These are phyloP conservation scores for Acanthopagrus latus DNA, from an alignment of 2,797 vertebrate species.

Conservation along the genomic window DNA sequence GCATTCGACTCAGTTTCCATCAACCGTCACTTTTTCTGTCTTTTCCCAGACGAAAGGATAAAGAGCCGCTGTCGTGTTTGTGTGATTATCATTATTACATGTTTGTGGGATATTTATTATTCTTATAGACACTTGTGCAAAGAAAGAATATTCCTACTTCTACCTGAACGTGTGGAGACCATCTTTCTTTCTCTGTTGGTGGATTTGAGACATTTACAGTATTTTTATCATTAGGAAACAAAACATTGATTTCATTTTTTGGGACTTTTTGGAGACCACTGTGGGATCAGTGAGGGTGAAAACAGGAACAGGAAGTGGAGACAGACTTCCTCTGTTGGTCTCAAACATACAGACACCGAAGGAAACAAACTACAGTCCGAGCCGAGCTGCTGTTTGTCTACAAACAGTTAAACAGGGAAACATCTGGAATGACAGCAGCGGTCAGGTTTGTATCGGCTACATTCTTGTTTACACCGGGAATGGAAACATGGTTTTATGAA, in stretches of 20 bases:
- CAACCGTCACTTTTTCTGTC: not conserved
- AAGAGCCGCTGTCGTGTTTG: not conserved
- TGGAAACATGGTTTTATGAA: not conserved
- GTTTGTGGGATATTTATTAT: slow-evolving; percentile 13
- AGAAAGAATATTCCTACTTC: slow-evolving; percentile 25
- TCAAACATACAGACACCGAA: slow-evolving; percentile 10
- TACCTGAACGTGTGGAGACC: slow-evolving; percentile 25
- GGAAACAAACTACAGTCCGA: not conserved
- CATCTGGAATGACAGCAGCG: slow-evolving; percentile 50
- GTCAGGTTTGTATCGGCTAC: not conserved
- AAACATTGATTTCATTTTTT: not conserved
- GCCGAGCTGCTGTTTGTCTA: slow-evolving; percentile 13
- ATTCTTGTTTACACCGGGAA: slow-evolving; percentile 1
- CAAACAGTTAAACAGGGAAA: slow-evolving; percentile 1
- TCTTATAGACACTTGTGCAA: slow-evolving; percentile 36
- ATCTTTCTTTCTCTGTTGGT: not conserved
- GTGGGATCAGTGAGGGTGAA: not conserved
- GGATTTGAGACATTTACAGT: slow-evolving; percentile 22
- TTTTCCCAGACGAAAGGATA: not conserved
- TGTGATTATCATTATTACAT: not conserved
- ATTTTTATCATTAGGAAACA: not conserved
- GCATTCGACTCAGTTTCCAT: slow-evolving; percentile 6
- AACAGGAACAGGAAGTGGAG: not conserved
- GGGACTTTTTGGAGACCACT: not conserved
- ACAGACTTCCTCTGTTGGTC: slow-evolving; percentile 7